Percentiles rank a stretch among this genome's conserved stretches.
Evolutionary conservation across 2,113 vertebrate species (phyloP).

Genomic region (Turdus rufiventris): DNA sequence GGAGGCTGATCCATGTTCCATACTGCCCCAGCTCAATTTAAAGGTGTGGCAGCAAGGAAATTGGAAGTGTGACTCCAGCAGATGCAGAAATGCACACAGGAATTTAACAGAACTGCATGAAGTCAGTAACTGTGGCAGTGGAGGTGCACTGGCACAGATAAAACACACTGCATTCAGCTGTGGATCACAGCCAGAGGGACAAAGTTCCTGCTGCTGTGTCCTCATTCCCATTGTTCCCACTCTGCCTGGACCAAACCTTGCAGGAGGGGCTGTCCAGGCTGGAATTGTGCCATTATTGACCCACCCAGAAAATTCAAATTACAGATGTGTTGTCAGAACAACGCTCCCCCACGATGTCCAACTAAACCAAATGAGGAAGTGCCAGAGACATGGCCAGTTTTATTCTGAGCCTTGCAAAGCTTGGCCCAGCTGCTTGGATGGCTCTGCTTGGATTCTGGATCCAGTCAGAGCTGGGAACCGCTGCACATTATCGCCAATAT

Average conservation of each 20-base stretch:
- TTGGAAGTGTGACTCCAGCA: background rate
- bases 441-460: background rate
- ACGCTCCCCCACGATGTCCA: background rate
- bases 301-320: background rate
- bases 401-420: background rate
- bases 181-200: background rate
- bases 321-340: background rate
- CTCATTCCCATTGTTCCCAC: background rate
- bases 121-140: background rate
- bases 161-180: background rate
- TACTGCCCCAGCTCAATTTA: background rate
- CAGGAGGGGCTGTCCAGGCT: background rate
- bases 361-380: background rate
- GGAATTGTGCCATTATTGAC: background rate
- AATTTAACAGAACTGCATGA: background rate
- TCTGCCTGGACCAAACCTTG: too few relatives aligned
- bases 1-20: background rate
- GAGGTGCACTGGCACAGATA: background rate
- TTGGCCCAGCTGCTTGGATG: rapidly evolving
- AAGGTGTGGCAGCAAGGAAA: background rate
- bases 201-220: background rate
- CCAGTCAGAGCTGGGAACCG: background rate
- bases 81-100: background rate
- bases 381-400: background rate
- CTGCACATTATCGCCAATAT: background rate